These are phyloP conservation scores for Stenodera caucasica DNA, from an alignment of 2,888 invertebrate species.

Conservation along the genomic window DNA sequence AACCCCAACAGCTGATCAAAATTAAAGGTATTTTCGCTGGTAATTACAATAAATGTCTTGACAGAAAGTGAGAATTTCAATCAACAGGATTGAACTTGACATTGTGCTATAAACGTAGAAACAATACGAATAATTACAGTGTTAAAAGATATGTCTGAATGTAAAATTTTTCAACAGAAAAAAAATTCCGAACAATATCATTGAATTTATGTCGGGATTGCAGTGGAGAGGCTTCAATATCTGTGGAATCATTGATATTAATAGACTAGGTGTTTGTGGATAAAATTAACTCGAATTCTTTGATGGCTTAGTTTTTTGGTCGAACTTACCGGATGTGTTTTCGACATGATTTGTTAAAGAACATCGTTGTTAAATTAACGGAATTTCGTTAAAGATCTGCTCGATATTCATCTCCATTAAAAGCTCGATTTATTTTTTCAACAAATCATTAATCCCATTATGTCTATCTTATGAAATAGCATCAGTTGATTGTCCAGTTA, in stretches of 20 bases:
- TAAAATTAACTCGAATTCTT: slow-evolving; percentile 16
- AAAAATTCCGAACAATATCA: slow-evolving; percentile 5
- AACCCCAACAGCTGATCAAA: background rate
- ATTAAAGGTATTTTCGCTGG: background rate
- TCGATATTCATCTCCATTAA: background rate
- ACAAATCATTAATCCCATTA: background rate
- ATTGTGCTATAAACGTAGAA: slow-evolving; percentile 25
- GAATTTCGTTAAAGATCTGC: background rate
- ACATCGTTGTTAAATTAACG: background rate
- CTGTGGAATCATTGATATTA: slow-evolving; percentile 14
- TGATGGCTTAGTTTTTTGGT: background rate
- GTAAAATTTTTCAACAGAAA: slow-evolving; percentile 1
- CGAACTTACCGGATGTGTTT: slow-evolving; percentile 22
- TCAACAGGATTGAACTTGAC: slow-evolving; percentile 25
- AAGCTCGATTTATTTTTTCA: background rate
- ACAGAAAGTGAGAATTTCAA: background rate
- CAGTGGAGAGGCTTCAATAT: slow-evolving; percentile 8
- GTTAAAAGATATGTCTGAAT: slow-evolving; percentile 10
- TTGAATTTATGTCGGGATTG: slow-evolving; percentile 9
- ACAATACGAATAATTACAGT: slow-evolving; percentile 18
- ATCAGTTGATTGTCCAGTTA: slow-evolving; percentile 3
- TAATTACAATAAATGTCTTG: background rate
- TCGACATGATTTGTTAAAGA: slow-evolving; percentile 14
- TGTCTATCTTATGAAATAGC: background rate
- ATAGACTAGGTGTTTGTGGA: slow-evolving; percentile 15